Base-by-base conservation (phyloP, 2,888 invertebrate genomes). In the Pachliopta kotzebuea region DNA sequence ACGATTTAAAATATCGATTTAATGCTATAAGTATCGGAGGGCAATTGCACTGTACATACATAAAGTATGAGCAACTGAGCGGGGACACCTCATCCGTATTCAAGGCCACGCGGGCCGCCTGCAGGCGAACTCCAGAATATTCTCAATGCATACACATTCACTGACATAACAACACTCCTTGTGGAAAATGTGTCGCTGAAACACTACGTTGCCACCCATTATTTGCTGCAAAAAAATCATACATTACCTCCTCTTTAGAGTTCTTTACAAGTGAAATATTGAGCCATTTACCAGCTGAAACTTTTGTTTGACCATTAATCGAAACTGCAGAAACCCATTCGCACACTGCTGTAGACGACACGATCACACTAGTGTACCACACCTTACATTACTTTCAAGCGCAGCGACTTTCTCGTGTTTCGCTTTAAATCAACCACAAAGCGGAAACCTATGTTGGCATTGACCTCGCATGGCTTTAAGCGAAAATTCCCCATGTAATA, bases 71-170 rank as follows among this genome's bases (percentile, higher is more conserved):
- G 75, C 70, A 58, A 62, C 68, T 63, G 65, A 55, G 67, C 62
- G 67, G 57, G 65, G 53, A 67, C 69, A 64, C 72, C 82, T 85
- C 82, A 87, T 88, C 80, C 83, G 81, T 86, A 88, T 88, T 88
- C 88, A 88, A 88, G 87, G 88, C 82, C 86, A 76, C 71, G 70
- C 71, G 69, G 75, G 69, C 75, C 77, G 78, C 79, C 77, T 84
- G 86, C 85, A 83, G 69, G 68, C 70, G 31, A 45, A 45, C 62
- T 74, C 71, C 76, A 73, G 78, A 79, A 76, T 72, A 72, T 76
- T 80, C 65, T 57, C 78, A 71, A 65, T 70, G 73, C 69, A 66
- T 74, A 75, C 75, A 73, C 76, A 66, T 74, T 76, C 74, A 73
- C 76, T 77, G 67, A 70, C 71, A 67, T 70, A 68, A 71, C 60